Percentiles rank a stretch among this genome's conserved stretches.
These are phyloP conservation scores for Parauchenoglanis punctatus DNA, from an alignment of 2,797 vertebrate species.

Conservation along the genomic window DNA sequence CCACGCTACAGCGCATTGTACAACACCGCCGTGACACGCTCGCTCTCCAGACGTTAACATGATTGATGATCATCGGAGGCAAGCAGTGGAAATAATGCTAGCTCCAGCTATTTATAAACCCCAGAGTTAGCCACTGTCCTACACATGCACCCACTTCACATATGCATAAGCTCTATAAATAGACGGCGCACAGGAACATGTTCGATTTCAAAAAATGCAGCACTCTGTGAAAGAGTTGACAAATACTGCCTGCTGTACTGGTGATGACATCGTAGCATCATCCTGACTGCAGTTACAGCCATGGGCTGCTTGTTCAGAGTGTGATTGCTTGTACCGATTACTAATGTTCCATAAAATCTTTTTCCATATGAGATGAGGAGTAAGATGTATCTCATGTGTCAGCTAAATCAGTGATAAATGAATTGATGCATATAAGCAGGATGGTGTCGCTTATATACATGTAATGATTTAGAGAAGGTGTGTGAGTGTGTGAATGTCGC, in stretches of 20 bases:
- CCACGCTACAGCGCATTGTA: slow-evolving; percentile 27
- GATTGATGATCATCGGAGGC: slow-evolving; percentile 81
- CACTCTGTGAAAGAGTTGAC: slow-evolving; percentile 1
- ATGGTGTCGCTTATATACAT: slow-evolving; percentile 47
- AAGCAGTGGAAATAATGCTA: slow-evolving; percentile 75
- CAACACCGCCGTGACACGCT: slow-evolving; percentile 37
- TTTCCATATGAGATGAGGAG: slow-evolving; percentile 67
- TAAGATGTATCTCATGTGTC: slow-evolving; percentile 72
- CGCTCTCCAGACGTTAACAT: slow-evolving; percentile 56
- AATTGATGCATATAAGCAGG: slow-evolving; percentile 45
- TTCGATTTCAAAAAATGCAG: not conserved
- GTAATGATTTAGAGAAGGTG: not conserved
- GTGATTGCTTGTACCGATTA: slow-evolving; percentile 60
- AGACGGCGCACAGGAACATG: slow-evolving; percentile 28
- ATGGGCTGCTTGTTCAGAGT: slow-evolving; percentile 47
- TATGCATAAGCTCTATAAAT: slow-evolving; percentile 55
- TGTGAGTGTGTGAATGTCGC: not conserved
- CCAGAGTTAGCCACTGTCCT: slow-evolving; percentile 69
- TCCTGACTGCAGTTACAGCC: slow-evolving; percentile 2
- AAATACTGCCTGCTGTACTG: slow-evolving; percentile 22
- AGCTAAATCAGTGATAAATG: slow-evolving; percentile 72
- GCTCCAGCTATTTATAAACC: slow-evolving; percentile 81
- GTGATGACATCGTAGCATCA: slow-evolving; percentile 23
- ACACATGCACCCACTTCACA: slow-evolving; percentile 70
- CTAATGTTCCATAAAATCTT: slow-evolving; percentile 76